Conservation (phyloP, 2,888 invertebrate species). For the Chydorus sphaericus region DNA sequence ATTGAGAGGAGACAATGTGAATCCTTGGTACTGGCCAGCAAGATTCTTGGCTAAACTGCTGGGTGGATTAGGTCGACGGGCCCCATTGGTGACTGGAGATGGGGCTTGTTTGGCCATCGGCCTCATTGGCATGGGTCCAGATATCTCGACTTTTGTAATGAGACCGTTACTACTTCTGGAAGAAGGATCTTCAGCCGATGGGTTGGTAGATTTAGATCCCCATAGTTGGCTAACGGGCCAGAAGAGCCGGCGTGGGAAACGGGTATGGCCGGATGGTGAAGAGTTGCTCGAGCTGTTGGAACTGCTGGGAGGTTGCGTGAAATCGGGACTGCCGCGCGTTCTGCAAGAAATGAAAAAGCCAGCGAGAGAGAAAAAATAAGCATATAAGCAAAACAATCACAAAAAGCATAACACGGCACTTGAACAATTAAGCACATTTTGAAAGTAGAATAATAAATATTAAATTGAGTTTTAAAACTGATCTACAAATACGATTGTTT, state of each 20-base stretch:
- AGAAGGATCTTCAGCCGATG: not conserved
- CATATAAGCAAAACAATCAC: not conserved
- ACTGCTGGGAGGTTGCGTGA: slow-evolving; percentile 8
- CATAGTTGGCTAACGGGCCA: slow-evolving; percentile 5
- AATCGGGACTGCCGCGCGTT: slow-evolving; percentile 12
- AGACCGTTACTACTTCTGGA: not conserved
- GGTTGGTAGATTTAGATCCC: not conserved
- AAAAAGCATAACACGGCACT: not conserved
- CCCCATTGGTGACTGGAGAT: not conserved
- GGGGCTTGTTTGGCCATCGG: too few relatives aligned
- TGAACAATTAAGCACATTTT: not conserved
- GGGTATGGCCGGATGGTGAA: not conserved
- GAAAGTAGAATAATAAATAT: not conserved
- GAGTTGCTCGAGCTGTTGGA: slow-evolving; percentile 6
- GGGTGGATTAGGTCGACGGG: not conserved
- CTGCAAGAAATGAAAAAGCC: not conserved
- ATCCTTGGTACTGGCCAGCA: slow-evolving; percentile 77
- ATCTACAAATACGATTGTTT: not conserved
- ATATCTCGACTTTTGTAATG: slow-evolving; percentile 5
- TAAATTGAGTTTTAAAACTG: not conserved
- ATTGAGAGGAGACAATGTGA: slow-evolving; percentile 50
- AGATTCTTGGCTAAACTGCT: slow-evolving; percentile 28
- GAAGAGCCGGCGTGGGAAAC: not conserved
- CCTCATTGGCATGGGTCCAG: not conserved
- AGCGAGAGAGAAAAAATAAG: not conserved